phyloP scores from a whole-genome alignment of 2,888 invertebrate species.

The Petrolisthes cinctipes region DNA sequence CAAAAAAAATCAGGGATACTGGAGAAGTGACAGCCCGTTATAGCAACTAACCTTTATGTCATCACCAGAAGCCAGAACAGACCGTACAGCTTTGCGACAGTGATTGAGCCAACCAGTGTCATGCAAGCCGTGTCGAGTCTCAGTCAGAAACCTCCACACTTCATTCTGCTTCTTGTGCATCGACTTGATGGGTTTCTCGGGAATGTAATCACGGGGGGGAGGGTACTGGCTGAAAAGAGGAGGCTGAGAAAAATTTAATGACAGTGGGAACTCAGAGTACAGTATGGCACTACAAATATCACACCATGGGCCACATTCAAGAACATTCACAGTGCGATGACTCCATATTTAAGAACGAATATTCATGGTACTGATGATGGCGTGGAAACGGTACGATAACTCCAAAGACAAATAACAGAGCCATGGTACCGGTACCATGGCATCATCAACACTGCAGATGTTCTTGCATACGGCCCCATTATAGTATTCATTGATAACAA shows the following conservation, averaged over 20 bases:
- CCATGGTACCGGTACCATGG: no score
- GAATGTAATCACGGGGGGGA: constrained; percentile 48
- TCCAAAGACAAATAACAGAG: no score
- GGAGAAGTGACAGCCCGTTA: background rate
- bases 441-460: no score
- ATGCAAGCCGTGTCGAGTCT: constrained; percentile 54
- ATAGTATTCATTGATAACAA: no score
- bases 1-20: background rate
- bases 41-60: constrained; percentile 46
- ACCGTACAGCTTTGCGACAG: constrained; percentile 50
- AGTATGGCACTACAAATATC: no score
- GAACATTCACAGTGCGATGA: no score
- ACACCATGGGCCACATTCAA: no score
- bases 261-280: no score
- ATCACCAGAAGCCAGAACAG: constrained; percentile 44
- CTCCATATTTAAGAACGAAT: no score
- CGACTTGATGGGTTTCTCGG: constrained; percentile 48
- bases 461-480: no score
- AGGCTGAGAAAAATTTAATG: constrained; percentile 18
- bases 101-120: constrained; percentile 47
- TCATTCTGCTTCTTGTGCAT: constrained; percentile 58
- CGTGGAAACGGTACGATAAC: no score
- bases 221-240: constrained; percentile 48
- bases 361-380: no score
- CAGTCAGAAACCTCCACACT: constrained; percentile 55